These are phyloP conservation scores for Crocuta crocuta DNA, from an alignment of 2,113 vertebrate genomes.

Conservation along the genomic window DNA sequence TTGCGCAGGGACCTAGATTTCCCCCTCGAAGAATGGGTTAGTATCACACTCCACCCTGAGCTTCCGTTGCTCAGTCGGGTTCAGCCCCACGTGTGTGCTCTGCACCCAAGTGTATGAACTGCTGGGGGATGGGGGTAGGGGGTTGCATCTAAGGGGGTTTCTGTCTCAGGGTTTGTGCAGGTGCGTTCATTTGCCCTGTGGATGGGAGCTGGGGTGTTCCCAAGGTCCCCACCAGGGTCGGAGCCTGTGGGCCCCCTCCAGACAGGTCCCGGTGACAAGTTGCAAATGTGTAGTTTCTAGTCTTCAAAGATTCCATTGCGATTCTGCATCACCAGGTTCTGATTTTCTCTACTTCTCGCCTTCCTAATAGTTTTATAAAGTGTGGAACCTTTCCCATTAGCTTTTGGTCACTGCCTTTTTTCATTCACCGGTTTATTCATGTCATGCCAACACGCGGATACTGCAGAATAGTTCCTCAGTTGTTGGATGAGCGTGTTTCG, in stretches of 20 bases:
- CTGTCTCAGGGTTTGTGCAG: neutral
- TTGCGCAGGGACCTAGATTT: neutral
- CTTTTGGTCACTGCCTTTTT: neutral
- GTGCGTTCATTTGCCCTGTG: rapidly evolving
- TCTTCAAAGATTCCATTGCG: neutral
- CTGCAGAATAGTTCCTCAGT: neutral
- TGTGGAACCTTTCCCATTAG: neutral
- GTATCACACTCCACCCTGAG: neutral
- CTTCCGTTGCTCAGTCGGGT: neutral
- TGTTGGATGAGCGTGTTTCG: neutral
- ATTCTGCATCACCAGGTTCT: neutral
- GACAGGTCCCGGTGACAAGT: neutral
- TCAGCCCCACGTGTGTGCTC: neutral
- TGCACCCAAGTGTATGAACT: neutral
- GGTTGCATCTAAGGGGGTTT: rapidly evolving
- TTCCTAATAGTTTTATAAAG: neutral
- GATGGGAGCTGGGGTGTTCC: too few species aligned
- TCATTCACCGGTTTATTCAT: neutral
- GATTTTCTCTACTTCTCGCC: neutral
- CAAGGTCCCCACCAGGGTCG: rapidly evolving
- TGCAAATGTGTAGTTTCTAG: rapidly evolving
- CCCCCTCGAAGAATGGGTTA: neutral
- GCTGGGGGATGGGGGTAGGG: neutral
- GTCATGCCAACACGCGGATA: rapidly evolving
- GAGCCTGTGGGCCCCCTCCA: rapidly evolving